These are phyloP conservation scores for Tapirus terrestris DNA, from an alignment of 2,113 vertebrate species.

Conservation along the genomic window DNA sequence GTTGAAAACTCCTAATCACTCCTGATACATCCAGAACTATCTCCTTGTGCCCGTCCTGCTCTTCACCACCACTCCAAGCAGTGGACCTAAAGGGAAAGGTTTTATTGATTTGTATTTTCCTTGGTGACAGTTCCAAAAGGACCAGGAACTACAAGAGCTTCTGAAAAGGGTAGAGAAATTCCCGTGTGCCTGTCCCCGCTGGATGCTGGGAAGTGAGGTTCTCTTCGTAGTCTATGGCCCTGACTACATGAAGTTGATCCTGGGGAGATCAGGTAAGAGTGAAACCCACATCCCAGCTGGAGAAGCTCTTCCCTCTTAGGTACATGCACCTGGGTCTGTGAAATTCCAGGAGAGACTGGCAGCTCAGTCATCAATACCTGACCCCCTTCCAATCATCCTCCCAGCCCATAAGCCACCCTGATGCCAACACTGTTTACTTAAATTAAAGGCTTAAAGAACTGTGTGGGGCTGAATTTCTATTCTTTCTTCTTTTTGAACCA, in stretches of 20 bases:
- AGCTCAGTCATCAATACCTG: background rate
- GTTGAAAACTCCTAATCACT: background rate
- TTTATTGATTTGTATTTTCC: background rate
- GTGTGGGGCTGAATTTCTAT: background rate
- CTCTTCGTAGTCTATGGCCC: slow-evolving; percentile 84
- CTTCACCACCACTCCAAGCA: background rate
- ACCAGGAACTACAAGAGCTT: background rate
- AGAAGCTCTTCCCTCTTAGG: background rate
- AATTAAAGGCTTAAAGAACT: background rate
- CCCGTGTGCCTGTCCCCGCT: slow-evolving; percentile 82
- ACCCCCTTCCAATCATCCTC: background rate
- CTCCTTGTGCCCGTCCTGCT: background rate
- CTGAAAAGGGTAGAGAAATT: slow-evolving; percentile 83
- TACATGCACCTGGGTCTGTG: background rate
- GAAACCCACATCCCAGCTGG: no score
- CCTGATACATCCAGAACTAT: background rate
- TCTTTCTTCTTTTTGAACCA: background rate
- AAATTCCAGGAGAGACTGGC: background rate
- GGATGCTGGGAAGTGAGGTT: slow-evolving; percentile 50
- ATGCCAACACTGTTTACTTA: background rate
- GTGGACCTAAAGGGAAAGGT: background rate
- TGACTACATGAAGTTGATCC: slow-evolving; percentile 88
- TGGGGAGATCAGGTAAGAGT: slow-evolving; percentile 88
- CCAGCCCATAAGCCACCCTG: background rate
- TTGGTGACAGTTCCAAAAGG: background rate